Evolutionary conservation across 2,113 vertebrate genomes (phyloP).

Genomic region (Pterocles burchelli): DNA sequence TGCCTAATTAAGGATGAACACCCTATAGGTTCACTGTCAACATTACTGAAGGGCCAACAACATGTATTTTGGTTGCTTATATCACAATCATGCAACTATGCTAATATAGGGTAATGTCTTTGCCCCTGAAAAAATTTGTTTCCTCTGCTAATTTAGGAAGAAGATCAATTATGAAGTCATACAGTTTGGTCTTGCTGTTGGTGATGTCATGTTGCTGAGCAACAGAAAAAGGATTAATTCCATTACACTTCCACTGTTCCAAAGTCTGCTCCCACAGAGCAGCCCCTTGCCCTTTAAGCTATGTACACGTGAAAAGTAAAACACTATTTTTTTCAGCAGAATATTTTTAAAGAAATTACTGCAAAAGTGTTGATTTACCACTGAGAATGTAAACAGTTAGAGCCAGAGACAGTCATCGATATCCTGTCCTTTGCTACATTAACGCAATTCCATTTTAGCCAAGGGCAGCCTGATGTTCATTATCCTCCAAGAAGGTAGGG

Average conservation of each 20-base stretch:
- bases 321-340: background rate
- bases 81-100: background rate
- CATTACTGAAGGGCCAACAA: background rate
- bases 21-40: background rate
- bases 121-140: constrained; percentile 1
- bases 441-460: constrained; percentile 19
- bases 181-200: background rate
- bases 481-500: background rate
- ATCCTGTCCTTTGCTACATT: background rate
- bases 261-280: background rate
- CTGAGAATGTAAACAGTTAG: background rate
- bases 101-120: background rate
- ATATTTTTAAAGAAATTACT: background rate
- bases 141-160: background rate
- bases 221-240: background rate
- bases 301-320: background rate
- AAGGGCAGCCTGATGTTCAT: constrained; percentile 11
- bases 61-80: background rate
- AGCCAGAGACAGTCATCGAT: background rate
- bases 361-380: background rate
- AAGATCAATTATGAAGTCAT: background rate
- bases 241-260: background rate
- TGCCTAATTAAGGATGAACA: background rate
- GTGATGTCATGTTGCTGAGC: background rate
- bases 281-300: background rate